A percentile compares a stretch with the other conserved stretches of the same genome.
Conservation (phyloP, 2,113 vertebrate species). For the Channa maculata region DNA sequence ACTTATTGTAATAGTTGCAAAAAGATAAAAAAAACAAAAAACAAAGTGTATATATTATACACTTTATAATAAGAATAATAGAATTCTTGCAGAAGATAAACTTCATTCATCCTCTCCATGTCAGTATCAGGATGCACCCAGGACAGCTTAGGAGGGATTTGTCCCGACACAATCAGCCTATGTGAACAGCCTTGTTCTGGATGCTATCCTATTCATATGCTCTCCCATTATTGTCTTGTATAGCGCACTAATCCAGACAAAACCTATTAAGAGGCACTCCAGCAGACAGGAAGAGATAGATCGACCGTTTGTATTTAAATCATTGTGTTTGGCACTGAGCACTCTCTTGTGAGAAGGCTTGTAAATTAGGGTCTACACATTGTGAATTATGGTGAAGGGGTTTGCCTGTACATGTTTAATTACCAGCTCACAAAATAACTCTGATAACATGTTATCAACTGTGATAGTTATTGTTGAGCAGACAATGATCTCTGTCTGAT, state of each 20-base stretch:
- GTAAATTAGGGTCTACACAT: conserved; percentile 39
- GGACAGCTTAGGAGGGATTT: conserved; percentile 71
- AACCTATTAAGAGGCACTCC: conserved; percentile 65
- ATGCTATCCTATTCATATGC: conserved; percentile 60
- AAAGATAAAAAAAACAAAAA: no score
- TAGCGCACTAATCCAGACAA: conserved; percentile 67
- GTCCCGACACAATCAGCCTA: conserved; percentile 62
- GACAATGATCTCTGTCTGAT: background rate
- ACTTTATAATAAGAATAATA: no score
- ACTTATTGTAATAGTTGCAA: no score
- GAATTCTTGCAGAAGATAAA: no score
- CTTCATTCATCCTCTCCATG: conserved; percentile 25
- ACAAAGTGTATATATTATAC: no score
- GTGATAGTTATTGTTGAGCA: no score
- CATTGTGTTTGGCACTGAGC: conserved; percentile 13
- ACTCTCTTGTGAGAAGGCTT: conserved; percentile 21
- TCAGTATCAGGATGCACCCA: conserved; percentile 40
- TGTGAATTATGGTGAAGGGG: background rate
- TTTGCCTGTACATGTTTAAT: conserved; percentile 37
- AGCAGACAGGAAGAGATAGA: conserved; percentile 63
- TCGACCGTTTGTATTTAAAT: conserved; percentile 65
- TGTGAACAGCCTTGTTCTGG: conserved; percentile 55
- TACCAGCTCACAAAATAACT: background rate
- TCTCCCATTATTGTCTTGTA: conserved; percentile 62
- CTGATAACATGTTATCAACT: background rate